Conservation (phyloP, 2,888 invertebrate species). For the Baccha elongata region DNA sequence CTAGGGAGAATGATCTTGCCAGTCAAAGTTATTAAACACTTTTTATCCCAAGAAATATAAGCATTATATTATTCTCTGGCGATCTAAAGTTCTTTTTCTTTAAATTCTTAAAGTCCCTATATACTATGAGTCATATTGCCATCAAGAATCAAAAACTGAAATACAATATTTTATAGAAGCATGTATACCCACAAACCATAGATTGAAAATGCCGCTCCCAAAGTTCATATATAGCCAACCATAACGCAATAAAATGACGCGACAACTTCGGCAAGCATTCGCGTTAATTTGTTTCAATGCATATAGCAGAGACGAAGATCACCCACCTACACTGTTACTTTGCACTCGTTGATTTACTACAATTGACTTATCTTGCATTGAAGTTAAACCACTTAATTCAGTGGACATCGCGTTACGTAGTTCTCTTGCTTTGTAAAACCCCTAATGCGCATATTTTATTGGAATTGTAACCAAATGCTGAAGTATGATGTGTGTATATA, state of each 20-base stretch:
- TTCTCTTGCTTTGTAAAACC: conserved; percentile 8
- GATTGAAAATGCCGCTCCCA: conserved; percentile 22
- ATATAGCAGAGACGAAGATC: conserved; percentile 20
- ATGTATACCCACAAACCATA: conserved; percentile 19
- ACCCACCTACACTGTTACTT: conserved; percentile 43
- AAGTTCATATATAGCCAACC: conserved; percentile 14
- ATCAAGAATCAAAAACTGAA: conserved; percentile 4
- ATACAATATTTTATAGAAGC: conserved; percentile 14
- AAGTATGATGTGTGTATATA: neutral
- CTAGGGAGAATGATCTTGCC: no score
- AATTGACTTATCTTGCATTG: conserved; percentile 59
- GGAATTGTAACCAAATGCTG: conserved; percentile 3
- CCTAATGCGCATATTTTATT: conserved; percentile 21
- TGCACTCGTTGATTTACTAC: conserved; percentile 53
- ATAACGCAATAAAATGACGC: neutral
- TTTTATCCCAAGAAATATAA: no score
- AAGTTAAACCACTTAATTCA: conserved; percentile 54
- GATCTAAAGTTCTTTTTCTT: no score
- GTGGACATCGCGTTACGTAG: conserved; percentile 39
- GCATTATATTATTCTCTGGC: no score
- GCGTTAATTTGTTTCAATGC: neutral
- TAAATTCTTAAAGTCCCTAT: neutral
- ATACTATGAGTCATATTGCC: conserved; percentile 14
- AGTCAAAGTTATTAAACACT: no score
- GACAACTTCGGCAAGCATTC: no score